Evolutionary conservation across 2,888 invertebrate species (phyloP).

Genomic region (Drosophila neotestacea): DNA sequence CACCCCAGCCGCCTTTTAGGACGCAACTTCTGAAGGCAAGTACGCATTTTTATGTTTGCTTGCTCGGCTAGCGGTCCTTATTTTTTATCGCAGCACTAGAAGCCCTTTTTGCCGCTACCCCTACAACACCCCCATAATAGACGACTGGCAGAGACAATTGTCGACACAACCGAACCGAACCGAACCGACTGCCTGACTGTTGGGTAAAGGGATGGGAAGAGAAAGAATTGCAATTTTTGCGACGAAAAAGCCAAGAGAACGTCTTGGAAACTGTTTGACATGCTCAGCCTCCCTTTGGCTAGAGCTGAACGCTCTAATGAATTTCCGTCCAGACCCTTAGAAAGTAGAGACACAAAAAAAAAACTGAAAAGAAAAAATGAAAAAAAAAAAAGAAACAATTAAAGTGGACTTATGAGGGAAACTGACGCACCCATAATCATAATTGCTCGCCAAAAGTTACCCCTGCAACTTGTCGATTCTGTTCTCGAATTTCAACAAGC

Average conservation of each 20-base stretch:
- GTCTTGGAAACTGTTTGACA: slow-evolving; percentile 79
- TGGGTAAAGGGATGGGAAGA: slow-evolving; percentile 1
- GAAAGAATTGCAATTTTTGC: slow-evolving; percentile 79
- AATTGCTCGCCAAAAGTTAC: slow-evolving; percentile 68
- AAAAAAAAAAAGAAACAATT: slow-evolving; percentile 68
- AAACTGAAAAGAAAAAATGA: slow-evolving; percentile 21
- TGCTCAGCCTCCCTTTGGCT: slow-evolving; percentile 56
- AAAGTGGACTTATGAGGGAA: slow-evolving; percentile 63
- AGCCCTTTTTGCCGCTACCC: slow-evolving; percentile 46
- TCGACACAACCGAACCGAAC: slow-evolving; percentile 34
- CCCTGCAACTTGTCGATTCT: slow-evolving; percentile 60
- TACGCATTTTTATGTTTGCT: slow-evolving; percentile 81
- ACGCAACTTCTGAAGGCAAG: slow-evolving; percentile 69
- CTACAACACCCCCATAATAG: slow-evolving; percentile 13
- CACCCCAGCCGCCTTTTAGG: slow-evolving; percentile 38
- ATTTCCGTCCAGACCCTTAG: slow-evolving; percentile 72
- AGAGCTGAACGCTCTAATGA: slow-evolving; percentile 74
- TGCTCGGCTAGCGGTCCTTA: slow-evolving; percentile 78
- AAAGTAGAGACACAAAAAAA: slow-evolving; percentile 50
- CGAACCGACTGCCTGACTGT: slow-evolving; percentile 2
- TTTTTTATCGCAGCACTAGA: slow-evolving; percentile 59
- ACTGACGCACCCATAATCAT: slow-evolving; percentile 75
- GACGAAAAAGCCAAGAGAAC: slow-evolving; percentile 73
- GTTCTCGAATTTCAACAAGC: slow-evolving; percentile 22
- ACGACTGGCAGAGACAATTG: slow-evolving; percentile 72